Conservation (phyloP, 2,113 vertebrate genomes). For the Cyanoliseus patagonus region DNA sequence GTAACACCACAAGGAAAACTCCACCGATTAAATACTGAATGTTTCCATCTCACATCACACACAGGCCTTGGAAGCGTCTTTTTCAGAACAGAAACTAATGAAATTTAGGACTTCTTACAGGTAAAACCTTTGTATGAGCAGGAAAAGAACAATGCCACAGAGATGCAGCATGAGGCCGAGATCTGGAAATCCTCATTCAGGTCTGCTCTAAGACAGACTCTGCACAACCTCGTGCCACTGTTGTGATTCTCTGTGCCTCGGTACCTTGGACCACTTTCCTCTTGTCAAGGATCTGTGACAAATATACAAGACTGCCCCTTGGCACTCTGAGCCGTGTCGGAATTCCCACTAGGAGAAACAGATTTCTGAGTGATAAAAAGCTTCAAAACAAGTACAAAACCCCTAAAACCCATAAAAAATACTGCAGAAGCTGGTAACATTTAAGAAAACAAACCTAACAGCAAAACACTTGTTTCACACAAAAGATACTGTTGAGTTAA, state of each 20-base stretch:
- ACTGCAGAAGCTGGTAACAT: neutral
- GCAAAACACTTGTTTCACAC: neutral
- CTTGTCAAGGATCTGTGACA: neutral
- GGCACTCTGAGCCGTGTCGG: neutral
- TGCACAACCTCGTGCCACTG: neutral
- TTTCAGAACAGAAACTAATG: neutral
- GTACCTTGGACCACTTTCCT: neutral
- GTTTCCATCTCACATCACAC: neutral
- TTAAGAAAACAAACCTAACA: neutral
- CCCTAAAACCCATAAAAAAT: neutral
- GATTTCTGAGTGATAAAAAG: neutral
- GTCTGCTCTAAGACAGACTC: neutral
- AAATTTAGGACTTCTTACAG: neutral
- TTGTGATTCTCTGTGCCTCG: neutral
- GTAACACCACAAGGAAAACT: neutral
- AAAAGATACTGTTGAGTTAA: neutral
- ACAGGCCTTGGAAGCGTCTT: neutral
- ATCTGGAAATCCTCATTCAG: neutral
- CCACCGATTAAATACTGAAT: neutral
- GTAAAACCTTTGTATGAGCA: fast-evolving
- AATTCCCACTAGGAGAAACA: neutral
- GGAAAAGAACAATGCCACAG: neutral
- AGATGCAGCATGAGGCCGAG: fast-evolving
- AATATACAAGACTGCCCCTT: neutral
- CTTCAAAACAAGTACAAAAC: neutral